Evolutionary conservation across 2,888 invertebrate species (phyloP), one percentile per base, ranked within the genome.

Genomic region (Machimus rusticus): DNA sequence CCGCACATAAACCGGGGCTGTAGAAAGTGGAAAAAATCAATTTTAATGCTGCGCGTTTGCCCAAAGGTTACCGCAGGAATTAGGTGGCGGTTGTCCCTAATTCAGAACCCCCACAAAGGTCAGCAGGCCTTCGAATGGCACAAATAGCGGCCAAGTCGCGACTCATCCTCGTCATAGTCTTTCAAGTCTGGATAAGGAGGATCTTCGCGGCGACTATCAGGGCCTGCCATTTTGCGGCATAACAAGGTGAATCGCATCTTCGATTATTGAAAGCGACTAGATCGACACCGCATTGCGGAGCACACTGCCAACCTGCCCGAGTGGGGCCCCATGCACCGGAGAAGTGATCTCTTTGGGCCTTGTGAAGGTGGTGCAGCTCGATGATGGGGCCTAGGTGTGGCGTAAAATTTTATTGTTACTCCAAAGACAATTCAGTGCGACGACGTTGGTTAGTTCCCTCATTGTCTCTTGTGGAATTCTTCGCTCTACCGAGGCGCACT

Each of bases 351-450:
- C 78, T 78, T 39, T 78, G 78, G 78, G 46, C 78, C 78, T 78
- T 78, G 78, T 46, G 81, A 81, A 81, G 81, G 81, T 81, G 81
- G 81, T 81, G 9, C 55, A 81, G 81, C 19, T 12, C 23, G 16
- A 81, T 81, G 81, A 81, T 28, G 43, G 55, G 31, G 16, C 3
- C 43, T 78, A 81, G 81, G 81, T 81, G 81, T 81, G 81, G 81
- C 81, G 55, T 34, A 81, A 81, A 81, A 81, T 81, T 81, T 81
- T 81, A 81, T 81, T 81, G 81, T 81, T 81, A 55, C 34, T 81
- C 51, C 81, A 16, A 81, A 81, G 81, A 81, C 81, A 81, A 81
- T 81, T 51, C 81, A 81, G 46, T 81, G 79, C 51, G 55, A 34
- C 81, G 81, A 51, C 81, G 81, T 81, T 55, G 28, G 51, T 81